Conservation (phyloP, 2,797 vertebrate genomes). For the Arrhamphus sclerolepis region DNA sequence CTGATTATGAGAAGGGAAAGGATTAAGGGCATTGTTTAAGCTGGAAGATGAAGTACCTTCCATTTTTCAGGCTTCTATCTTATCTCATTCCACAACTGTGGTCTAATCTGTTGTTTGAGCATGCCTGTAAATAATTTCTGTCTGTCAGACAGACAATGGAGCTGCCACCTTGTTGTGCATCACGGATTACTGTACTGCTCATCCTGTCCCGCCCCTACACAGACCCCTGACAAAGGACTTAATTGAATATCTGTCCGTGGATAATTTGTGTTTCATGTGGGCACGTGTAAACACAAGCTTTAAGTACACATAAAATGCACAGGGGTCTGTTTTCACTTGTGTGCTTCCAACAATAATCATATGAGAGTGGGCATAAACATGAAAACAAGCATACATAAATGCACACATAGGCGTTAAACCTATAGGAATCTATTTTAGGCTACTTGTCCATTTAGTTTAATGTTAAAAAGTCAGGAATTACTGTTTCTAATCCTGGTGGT, state of each 20-base stretch:
- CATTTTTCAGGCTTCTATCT: slow-evolving; percentile 72
- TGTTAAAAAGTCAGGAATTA: slow-evolving; percentile 69
- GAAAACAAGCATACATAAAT: slow-evolving; percentile 9
- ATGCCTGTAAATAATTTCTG: slow-evolving; percentile 83
- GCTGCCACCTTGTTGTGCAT: slow-evolving; percentile 82
- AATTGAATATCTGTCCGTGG: slow-evolving; percentile 80
- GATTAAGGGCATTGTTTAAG: slow-evolving; percentile 84
- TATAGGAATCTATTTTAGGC: slow-evolving; percentile 53
- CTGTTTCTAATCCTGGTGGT: slow-evolving; percentile 59
- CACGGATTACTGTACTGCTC: slow-evolving; percentile 80
- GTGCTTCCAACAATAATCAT: slow-evolving; percentile 16
- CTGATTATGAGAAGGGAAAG: slow-evolving; percentile 73
- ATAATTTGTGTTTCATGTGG: slow-evolving; percentile 76
- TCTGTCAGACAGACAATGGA: slow-evolving; percentile 82
- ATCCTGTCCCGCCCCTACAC: slow-evolving; percentile 74
- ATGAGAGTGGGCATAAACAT: slow-evolving; percentile 15
- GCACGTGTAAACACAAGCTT: slow-evolving; percentile 49
- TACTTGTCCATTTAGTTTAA: slow-evolving; percentile 48
- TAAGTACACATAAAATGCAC: slow-evolving; percentile 36
- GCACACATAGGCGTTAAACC: slow-evolving; percentile 14
- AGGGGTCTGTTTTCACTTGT: slow-evolving; percentile 28
- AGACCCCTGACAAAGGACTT: slow-evolving; percentile 79
- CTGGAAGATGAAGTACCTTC: slow-evolving; percentile 72
- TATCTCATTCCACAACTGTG: slow-evolving; percentile 77
- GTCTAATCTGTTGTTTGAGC: slow-evolving; percentile 85